Evolutionary conservation across 2,888 invertebrate species (phyloP), one percentile per base, ranked within the genome.

Genomic region (Candidula unifasciata): DNA sequence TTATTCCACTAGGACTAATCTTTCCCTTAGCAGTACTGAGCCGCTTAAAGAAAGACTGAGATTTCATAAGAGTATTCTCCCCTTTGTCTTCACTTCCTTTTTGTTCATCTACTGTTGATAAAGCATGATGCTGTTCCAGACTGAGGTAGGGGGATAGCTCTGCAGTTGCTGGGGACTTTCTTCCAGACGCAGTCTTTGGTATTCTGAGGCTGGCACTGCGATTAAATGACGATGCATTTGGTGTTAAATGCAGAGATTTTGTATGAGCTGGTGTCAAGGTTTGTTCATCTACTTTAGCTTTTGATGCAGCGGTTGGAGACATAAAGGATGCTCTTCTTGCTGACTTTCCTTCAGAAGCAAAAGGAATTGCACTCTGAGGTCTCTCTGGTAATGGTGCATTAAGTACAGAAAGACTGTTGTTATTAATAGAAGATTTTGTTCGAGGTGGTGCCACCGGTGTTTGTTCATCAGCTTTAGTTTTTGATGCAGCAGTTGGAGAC

Each of bases 401-500:
- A 44, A 44, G 44, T 0, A 13, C 13, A 13, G 6, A 10, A 44
- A 44, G 44, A 44, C 13, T 44, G 2, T 44, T 44, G 44, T 44
- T 13, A 44, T 44, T 44, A 44, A 44, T 44, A 44, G 44, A 44
- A 44, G 78, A 71, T 60, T 80, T 73, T 87, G 18, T 83, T 80
- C 35, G 60, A 6, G 86, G 87, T 64, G 90, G 88, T 27, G 88
- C 87, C 0, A 89, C 85, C 8, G 87, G 77, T 16, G 82, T 80
- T 24, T 71, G 64, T 10, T 85, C 86, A 73, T 88, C 88, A 18
- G 64, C 73, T 35, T 88, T 88, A 16, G 89, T 88, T 84, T 88
- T 90, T 13, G 90, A 90, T 24, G 92, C 86, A n/a, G 90, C 89
- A 13, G 91, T 91, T 24, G 91, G 89, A 44, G 89, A 87, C 90